Percentiles rank a stretch among this genome's conserved stretches.
Evolutionary conservation across 2,888 invertebrate species (phyloP).

Genomic region (Steinernema scapterisci): DNA sequence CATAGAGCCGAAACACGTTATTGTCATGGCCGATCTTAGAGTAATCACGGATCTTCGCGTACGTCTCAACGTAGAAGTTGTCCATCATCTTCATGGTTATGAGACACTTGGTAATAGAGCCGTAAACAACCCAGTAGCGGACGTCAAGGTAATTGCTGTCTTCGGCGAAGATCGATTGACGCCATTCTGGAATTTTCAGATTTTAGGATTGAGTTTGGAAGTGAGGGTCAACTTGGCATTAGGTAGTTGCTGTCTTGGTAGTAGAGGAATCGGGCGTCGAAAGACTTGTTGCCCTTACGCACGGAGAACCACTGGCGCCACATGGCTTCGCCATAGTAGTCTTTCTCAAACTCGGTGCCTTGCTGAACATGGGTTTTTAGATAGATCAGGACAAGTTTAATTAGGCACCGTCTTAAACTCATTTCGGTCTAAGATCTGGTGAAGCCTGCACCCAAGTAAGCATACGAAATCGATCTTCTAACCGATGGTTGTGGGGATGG

Average conservation of each 20-base stretch:
- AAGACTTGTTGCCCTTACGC: neutral
- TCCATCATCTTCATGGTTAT: neutral
- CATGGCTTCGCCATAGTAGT: slow-evolving; percentile 4
- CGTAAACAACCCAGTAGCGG: neutral
- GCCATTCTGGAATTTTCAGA: neutral
- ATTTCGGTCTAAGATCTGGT: too few species aligned
- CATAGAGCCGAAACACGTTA: slow-evolving; percentile 8
- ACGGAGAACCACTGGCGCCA: slow-evolving; percentile 14
- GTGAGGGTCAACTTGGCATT: neutral
- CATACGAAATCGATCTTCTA: too few species aligned
- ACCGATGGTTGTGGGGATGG: too few species aligned
- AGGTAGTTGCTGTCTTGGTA: slow-evolving; percentile 1
- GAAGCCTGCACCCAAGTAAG: too few species aligned
- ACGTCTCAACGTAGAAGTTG: slow-evolving; percentile 9
- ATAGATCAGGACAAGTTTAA: too few species aligned
- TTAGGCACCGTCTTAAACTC: too few species aligned
- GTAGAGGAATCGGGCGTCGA: neutral
- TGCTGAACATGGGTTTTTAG: too few species aligned
- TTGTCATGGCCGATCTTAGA: neutral
- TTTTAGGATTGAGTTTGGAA: neutral
- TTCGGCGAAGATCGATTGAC: slow-evolving; percentile 5
- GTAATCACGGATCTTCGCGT: neutral
- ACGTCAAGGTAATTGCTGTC: neutral
- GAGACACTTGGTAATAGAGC: neutral
- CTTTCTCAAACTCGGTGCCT: neutral